Percentiles rank a stretch among this genome's conserved stretches.
Evolutionary conservation across 1,140 invertebrate genomes (phyloP).

Genomic region (Apis laboriosa): DNA sequence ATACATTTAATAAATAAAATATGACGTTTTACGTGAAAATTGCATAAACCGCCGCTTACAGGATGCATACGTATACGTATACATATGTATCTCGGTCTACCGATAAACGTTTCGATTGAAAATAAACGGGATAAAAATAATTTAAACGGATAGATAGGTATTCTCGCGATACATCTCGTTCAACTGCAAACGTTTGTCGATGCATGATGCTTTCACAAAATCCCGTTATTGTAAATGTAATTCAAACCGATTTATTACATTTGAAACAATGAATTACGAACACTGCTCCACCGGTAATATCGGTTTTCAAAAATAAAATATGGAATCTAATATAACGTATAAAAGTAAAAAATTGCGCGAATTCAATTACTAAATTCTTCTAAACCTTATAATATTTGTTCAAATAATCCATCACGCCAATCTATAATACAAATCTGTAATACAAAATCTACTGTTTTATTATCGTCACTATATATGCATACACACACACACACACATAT

Average conservation of each 20-base stretch:
- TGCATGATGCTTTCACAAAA: not conserved
- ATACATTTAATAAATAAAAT: no score
- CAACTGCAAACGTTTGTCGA: not conserved
- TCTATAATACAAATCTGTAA: no score
- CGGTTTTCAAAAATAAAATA: not conserved
- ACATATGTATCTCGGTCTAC: not conserved
- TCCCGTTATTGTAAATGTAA: not conserved
- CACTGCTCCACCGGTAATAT: not conserved
- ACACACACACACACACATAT: no score
- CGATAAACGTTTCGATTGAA: not conserved
- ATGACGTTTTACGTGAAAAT: not conserved
- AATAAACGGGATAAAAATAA: constrained; percentile 4
- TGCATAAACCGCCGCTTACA: no score
- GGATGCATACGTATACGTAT: no score
- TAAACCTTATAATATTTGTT: no score
- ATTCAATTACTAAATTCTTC: no score
- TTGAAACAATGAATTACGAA: constrained; percentile 18
- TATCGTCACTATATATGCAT: no score
- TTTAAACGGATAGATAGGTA: not conserved
- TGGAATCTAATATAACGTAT: not conserved
- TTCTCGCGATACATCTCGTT: not conserved
- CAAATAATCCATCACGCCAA: no score
- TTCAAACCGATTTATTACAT: constrained; percentile 11
- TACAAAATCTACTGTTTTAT: no score
- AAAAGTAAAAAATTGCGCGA: no score